These are phyloP conservation scores for Melanotaenia parkinsoni DNA, from an alignment of 2,797 vertebrate genomes.

Conservation along the genomic window DNA sequence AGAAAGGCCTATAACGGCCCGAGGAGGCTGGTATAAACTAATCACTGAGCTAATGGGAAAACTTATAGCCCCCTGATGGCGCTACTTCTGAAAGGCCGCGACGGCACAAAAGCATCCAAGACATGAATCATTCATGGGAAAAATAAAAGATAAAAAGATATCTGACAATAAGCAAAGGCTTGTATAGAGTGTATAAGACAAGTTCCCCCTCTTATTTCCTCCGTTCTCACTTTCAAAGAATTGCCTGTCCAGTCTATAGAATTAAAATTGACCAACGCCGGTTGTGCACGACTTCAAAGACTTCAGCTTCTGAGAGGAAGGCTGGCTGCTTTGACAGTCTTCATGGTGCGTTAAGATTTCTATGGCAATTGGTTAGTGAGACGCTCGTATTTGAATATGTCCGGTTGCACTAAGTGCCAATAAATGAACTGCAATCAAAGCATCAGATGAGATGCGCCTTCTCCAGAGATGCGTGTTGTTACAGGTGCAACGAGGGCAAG, in stretches of 20 bases:
- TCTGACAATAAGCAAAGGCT: conserved; percentile 91
- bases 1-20: conserved; percentile 66
- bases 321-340: conserved; percentile 89
- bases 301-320: conserved; percentile 89
- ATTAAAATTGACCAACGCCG: conserved; percentile 91
- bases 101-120: conserved; percentile 86
- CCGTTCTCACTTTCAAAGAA: conserved; percentile 88
- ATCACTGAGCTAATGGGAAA: conserved; percentile 87
- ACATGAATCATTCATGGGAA: conserved; percentile 97
- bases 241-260: conserved; percentile 89
- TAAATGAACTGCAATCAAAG: conserved; percentile 90
- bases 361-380: conserved; percentile 90
- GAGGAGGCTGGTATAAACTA: conserved; percentile 83
- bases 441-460: conserved; percentile 72
- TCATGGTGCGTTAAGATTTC: conserved; percentile 96
- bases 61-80: conserved; percentile 90
- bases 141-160: conserved; percentile 95
- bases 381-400: conserved; percentile 89
- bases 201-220: conserved; percentile 91
- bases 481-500: conserved; percentile 32
- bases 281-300: conserved; percentile 94
- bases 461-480: conserved; percentile 35
- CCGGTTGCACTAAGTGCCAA: conserved; percentile 89
- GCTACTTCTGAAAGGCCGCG: conserved; percentile 86
- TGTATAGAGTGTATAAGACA: conserved; percentile 93